These are phyloP conservation scores for Chondrilla cf. caribensis DNA, from an alignment of 37 sponge, comb jelly and placozoan genomes.

Conservation along the genomic window DNA sequence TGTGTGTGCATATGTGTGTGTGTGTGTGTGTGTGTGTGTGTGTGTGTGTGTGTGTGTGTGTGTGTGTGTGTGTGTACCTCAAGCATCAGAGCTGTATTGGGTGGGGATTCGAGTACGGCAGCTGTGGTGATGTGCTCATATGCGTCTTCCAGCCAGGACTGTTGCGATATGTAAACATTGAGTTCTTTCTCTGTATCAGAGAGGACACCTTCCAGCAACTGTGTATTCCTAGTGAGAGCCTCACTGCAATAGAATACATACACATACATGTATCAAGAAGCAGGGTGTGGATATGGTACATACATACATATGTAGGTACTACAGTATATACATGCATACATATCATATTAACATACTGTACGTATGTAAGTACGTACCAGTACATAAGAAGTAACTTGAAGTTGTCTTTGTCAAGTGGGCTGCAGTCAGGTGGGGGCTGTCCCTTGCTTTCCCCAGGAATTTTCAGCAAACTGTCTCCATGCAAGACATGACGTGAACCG, in stretches of 20 bases:
- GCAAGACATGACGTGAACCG: neutral
- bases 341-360: neutral
- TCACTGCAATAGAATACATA: neutral
- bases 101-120: neutral
- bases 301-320: neutral
- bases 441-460: neutral
- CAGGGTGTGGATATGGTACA: too few relatives aligned
- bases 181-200: neutral
- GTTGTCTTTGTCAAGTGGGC: conserved; percentile 23
- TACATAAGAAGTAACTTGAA: conserved; percentile 22
- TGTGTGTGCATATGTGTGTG: too few relatives aligned
- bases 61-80: too few relatives aligned
- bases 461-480: neutral
- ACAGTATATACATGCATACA: too few relatives aligned
- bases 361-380: conserved; percentile 7
- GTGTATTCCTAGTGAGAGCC: neutral
- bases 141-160: conserved; percentile 3
- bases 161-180: neutral
- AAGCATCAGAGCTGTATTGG: neutral
- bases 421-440: neutral
- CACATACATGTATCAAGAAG: too few relatives aligned
- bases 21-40: too few relatives aligned
- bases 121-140: neutral
- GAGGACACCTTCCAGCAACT: neutral
- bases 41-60: too few relatives aligned